Evolutionary conservation across 1,140 invertebrate species (phyloP).

Genomic region (Anastatus disparis): DNA sequence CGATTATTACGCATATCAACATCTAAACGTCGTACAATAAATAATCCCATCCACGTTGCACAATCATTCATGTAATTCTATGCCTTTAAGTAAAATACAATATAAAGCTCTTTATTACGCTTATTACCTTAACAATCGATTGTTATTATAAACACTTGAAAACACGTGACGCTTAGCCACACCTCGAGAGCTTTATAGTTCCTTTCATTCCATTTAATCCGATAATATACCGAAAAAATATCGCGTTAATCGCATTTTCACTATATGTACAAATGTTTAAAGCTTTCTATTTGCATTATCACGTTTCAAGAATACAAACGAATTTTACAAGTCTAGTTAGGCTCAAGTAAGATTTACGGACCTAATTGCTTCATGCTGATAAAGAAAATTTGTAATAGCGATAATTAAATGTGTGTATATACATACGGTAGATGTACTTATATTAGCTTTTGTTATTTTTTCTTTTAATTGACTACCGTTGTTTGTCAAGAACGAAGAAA

Average conservation of each 20-base stretch:
- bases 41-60: too few relatives aligned
- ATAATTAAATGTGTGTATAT: slow-evolving; percentile 26
- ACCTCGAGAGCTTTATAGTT: background rate
- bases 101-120: too few relatives aligned
- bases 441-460: too few relatives aligned
- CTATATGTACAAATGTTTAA: background rate
- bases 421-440: background rate
- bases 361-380: slow-evolving; percentile 2
- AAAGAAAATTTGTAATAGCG: slow-evolving; percentile 23
- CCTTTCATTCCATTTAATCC: background rate
- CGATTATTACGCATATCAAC: too few relatives aligned
- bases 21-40: too few relatives aligned
- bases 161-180: background rate
- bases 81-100: too few relatives aligned
- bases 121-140: too few relatives aligned
- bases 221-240: too few relatives aligned
- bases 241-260: slow-evolving; percentile 10
- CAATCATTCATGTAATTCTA: too few relatives aligned
- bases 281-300: background rate
- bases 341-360: slow-evolving; percentile 34
- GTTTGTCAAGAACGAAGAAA: too few relatives aligned
- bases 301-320: background rate
- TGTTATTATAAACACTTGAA: too few relatives aligned
- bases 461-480: background rate
- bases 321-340: slow-evolving; percentile 1